Evolutionary conservation across 64 coral and sea anemone genomes (phyloP).

Genomic region (Montipora efflorescens): DNA sequence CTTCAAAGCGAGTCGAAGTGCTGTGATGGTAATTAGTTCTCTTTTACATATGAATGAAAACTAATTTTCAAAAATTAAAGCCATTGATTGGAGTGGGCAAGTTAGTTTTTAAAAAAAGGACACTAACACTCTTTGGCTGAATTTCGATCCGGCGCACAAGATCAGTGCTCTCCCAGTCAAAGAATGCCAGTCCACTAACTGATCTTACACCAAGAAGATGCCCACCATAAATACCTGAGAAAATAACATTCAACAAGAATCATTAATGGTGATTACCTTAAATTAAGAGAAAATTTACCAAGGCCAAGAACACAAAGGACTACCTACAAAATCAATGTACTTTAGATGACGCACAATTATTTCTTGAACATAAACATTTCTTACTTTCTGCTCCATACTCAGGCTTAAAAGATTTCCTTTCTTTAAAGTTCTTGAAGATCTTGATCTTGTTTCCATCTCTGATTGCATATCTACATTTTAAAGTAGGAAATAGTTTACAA

Average conservation of each 20-base stretch:
- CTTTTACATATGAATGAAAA: too few relatives aligned
- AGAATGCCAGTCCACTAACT: conserved; percentile 86
- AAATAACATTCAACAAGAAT: not conserved
- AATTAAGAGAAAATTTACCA: too few relatives aligned
- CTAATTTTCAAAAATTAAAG: too few relatives aligned
- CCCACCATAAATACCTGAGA: conserved; percentile 92
- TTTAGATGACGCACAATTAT: too few relatives aligned
- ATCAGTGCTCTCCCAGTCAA: conserved; percentile 94
- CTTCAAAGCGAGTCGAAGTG: too few relatives aligned
- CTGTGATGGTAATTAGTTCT: too few relatives aligned
- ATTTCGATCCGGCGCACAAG: conserved; percentile 92
- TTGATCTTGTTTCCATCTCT: conserved; percentile 98
- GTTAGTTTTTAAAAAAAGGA: not conserved
- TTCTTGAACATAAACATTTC: not conserved
- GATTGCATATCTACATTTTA: conserved; percentile 79
- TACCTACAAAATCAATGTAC: too few relatives aligned
- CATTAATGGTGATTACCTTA: too few relatives aligned
- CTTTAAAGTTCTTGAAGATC: conserved; percentile 97
- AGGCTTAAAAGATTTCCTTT: conserved; percentile 98
- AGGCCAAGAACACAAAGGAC: too few relatives aligned
- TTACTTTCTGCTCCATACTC: conserved; percentile 99
- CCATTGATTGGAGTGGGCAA: too few relatives aligned
- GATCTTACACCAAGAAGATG: conserved; percentile 91
- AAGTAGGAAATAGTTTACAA: too few relatives aligned
- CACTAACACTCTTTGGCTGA: conserved; percentile 90